These are phyloP conservation scores for Bostrychus sinensis DNA, from an alignment of 2,113 vertebrate genomes.

Conservation along the genomic window DNA sequence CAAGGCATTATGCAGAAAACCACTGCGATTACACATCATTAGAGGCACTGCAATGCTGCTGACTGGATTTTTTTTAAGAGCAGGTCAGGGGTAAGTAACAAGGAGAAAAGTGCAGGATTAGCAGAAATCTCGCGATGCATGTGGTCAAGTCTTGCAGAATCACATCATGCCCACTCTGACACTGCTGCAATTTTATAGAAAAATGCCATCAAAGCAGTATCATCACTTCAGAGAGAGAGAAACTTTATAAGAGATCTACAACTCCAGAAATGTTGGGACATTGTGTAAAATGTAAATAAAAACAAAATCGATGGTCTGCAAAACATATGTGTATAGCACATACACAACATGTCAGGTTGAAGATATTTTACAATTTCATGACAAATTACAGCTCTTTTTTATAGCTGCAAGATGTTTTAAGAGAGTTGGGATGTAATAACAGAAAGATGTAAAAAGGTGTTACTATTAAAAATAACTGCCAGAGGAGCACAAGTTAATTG, in stretches of 20 bases:
- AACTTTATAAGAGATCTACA: constrained; percentile 13
- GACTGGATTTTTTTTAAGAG: constrained; percentile 67
- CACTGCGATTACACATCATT: constrained; percentile 73
- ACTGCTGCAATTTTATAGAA: constrained; percentile 49
- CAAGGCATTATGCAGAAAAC: constrained; percentile 66
- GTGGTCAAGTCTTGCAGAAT: constrained; percentile 68
- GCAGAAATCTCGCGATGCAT: constrained; percentile 63
- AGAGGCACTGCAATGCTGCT: constrained; percentile 65
- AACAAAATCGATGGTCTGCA: not conserved
- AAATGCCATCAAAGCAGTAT: constrained; percentile 61
- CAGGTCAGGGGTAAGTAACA: constrained; percentile 73
- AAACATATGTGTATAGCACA: no score
- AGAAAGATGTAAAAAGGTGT: no score
- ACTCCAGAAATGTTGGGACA: not conserved
- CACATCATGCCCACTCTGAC: constrained; percentile 69
- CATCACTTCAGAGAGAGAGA: constrained; percentile 19
- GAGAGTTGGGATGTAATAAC: no score
- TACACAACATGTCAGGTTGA: no score
- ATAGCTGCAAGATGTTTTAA: no score
- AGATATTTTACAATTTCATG: no score
- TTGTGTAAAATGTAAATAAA: not conserved
- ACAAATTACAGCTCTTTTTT: no score
- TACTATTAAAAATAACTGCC: no score
- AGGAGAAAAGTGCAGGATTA: constrained; percentile 66
- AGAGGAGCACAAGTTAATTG: no score